A percentile compares a stretch with the other conserved stretches of the same genome.
phyloP scores from a whole-genome alignment of 2,888 invertebrate genomes.

The Zaprionus bogoriensis region DNA sequence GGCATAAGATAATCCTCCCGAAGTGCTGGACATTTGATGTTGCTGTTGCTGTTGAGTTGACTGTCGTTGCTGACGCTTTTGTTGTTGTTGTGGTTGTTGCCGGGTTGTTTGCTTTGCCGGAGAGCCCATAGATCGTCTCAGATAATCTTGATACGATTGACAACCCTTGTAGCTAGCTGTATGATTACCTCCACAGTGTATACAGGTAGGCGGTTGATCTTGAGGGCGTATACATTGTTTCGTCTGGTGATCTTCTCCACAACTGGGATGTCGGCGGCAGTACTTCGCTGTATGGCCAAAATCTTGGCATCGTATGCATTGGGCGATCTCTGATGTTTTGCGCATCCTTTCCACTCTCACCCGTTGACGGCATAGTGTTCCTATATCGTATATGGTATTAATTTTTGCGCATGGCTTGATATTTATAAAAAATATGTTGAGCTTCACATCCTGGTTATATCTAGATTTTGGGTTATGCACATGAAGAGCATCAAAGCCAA shows the following conservation, averaged over 20 bases:
- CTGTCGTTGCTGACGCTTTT: too few species aligned
- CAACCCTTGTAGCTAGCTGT: background rate
- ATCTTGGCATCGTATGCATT: conserved; percentile 3
- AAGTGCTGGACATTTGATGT: background rate
- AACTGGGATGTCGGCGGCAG: background rate
- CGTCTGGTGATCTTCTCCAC: background rate
- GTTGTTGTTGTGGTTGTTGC: background rate
- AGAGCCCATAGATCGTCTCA: background rate
- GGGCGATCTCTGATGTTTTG: background rate
- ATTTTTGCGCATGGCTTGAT: conserved; percentile 2
- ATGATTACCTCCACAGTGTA: background rate
- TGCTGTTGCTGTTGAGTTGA: too few species aligned
- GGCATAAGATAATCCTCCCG: background rate
- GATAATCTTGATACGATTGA: background rate
- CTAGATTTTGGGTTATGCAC: conserved; percentile 5
- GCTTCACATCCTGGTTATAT: background rate
- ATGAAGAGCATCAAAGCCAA: conserved; percentile 1
- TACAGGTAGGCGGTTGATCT: background rate
- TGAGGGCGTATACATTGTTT: background rate
- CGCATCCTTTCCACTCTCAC: conserved; percentile 2
- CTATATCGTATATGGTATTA: background rate
- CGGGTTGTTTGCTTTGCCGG: background rate
- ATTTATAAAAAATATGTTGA: conserved; percentile 7
- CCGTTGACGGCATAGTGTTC: background rate
- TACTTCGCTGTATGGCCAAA: conserved; percentile 1